Base-by-base conservation (phyloP, 2,797 vertebrate genomes). In the Ciconia nigra region DNA sequence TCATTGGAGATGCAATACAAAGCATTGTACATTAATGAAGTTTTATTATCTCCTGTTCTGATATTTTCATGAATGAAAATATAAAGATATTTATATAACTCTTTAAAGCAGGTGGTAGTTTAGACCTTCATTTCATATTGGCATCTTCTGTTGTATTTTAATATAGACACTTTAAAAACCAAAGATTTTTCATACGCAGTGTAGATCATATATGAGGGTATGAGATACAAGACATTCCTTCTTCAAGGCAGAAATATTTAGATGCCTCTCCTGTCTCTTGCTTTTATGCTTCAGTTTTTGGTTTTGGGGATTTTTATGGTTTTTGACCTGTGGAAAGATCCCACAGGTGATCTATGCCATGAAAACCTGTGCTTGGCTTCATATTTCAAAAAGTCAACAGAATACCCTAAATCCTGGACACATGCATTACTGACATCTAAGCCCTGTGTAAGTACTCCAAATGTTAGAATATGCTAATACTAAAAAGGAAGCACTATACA, bases 241-340 rank as follows among this genome's bases (percentile, higher is more conserved):
- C 80, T 85, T 91, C 66, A 82, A 94, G 83, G 63, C 69, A 94
- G 39, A 83, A 89, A 83, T 90, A 58, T 92, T 95, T 84, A 90
- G 29, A 87, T 84, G 51, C 0, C 2, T 72, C 46, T 78, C 28
- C 25, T 76, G 66, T 70, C 77, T 84, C 62, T 84, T 86, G 46
- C 11, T 83, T 93, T 90, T 55, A 66, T 72, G 11, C 55, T 90
- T 82, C 71, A 73, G 15, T 14, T 59, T 79, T 92, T 41, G 22
- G 42, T 42, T 91, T 83, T 11, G 14, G 37, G 22, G 11, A 79
- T 52, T 84, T 93, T 93, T 85, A 62, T 4, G 21, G 39, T 78
- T 85, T 87, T 78, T 93, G 51, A 83, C 55, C 41, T 51, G 22
- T 22, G 35, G 59, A 90, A 33, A 76, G 5, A 83, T 89, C 55